phyloP scores from a whole-genome alignment of 2,113 vertebrate genomes.

The Varanus komodoensis region DNA sequence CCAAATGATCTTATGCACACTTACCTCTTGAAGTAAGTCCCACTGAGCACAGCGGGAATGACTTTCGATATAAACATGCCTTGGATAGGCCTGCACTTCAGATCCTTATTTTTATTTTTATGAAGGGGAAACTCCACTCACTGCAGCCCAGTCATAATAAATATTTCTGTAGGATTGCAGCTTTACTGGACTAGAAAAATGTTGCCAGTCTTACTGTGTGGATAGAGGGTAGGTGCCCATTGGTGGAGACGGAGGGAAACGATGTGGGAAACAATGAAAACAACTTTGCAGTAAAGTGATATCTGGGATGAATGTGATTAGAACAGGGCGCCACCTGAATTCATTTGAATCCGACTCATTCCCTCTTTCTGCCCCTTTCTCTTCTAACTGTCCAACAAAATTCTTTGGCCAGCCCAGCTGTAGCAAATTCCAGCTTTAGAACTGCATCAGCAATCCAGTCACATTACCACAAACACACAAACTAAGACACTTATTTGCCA shows the following conservation, averaged over 20 bases:
- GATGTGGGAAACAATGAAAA: neutral
- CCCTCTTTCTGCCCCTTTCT: neutral
- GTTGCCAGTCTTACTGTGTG: neutral
- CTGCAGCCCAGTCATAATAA: neutral
- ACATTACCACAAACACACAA: no score
- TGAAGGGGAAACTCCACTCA: neutral
- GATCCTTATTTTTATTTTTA: neutral
- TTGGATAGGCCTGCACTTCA: neutral
- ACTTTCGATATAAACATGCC: neutral
- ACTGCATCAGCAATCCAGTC: no score
- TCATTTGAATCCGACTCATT: neutral
- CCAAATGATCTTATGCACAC: neutral
- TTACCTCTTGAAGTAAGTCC: neutral
- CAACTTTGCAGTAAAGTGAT: neutral
- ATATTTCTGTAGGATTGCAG: neutral
- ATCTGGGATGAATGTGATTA: neutral
- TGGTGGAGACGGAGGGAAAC: no score
- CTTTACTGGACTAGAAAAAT: neutral
- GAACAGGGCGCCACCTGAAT: neutral
- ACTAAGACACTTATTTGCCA: no score
- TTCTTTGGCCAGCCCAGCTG: neutral
- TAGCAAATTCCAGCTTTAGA: no score
- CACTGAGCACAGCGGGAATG: neutral
- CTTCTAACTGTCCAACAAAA: neutral
- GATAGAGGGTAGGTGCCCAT: neutral